Percentiles rank a stretch among this genome's conserved stretches.
These are phyloP conservation scores for Nephila pilipes DNA, from an alignment of 1,140 invertebrate species.

Conservation along the genomic window DNA sequence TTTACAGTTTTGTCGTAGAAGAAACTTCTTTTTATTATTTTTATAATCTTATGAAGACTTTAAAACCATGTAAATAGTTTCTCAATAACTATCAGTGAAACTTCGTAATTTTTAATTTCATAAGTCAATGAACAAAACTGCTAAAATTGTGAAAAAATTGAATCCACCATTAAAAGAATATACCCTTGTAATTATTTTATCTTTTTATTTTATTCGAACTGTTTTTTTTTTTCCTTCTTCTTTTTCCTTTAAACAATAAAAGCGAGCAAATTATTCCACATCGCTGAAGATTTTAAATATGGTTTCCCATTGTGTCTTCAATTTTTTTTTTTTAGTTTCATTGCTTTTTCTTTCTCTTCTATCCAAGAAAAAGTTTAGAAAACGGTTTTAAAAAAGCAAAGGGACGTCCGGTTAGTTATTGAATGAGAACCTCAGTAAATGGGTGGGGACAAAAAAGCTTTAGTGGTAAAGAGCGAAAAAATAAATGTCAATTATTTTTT, in stretches of 20 bases:
- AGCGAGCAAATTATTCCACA: conserved; percentile 64
- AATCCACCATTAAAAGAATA: background rate
- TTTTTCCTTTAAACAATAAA: conserved; percentile 16
- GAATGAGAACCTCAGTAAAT: background rate
- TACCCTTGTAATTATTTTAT: background rate
- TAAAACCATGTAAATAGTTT: too few relatives aligned
- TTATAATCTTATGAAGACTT: too few relatives aligned
- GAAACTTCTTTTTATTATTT: too few relatives aligned
- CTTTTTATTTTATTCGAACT: background rate
- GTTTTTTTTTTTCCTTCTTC: background rate
- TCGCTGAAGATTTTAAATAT: conserved; percentile 61
- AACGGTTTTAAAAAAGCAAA: conserved; percentile 51
- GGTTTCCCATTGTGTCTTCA: conserved; percentile 28
- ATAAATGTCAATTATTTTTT: conserved; percentile 69
- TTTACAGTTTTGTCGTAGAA: too few relatives aligned
- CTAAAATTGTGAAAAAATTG: background rate
- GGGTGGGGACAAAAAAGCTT: background rate
- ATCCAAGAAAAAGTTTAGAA: conserved; percentile 60
- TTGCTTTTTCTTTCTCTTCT: conserved; percentile 14
- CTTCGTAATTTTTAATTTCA: too few relatives aligned
- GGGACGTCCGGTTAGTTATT: conserved; percentile 6
- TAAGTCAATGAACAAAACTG: background rate
- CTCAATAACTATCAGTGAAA: background rate
- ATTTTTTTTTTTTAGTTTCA: background rate
- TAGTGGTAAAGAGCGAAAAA: conserved; percentile 19